Evolutionary conservation across 1,140 invertebrate species (phyloP).

Genomic region (Philaenus spumarius): DNA sequence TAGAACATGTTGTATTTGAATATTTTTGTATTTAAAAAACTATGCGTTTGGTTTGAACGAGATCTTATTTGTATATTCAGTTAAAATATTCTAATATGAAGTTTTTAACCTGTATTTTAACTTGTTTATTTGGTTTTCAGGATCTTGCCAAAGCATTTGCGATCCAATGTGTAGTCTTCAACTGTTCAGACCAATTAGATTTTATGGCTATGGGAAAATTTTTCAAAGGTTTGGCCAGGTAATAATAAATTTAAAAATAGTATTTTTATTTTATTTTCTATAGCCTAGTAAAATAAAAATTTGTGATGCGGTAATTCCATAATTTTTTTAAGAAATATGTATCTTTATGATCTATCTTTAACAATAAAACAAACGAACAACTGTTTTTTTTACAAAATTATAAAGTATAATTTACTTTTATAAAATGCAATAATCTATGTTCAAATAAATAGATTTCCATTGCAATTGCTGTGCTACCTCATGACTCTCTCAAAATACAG

Average conservation of each 20-base stretch:
- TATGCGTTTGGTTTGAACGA: too few relatives aligned
- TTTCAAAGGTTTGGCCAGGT: constrained; percentile 49
- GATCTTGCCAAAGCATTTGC: constrained; percentile 69
- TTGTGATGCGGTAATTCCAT: background rate
- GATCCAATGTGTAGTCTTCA: constrained; percentile 69
- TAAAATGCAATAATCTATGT: too few relatives aligned
- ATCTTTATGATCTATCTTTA: background rate
- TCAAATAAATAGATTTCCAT: too few relatives aligned
- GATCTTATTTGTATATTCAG: too few relatives aligned
- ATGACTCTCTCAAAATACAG: too few relatives aligned
- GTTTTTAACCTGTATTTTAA: too few relatives aligned
- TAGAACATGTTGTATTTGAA: too few relatives aligned
- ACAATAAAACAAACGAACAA: background rate
- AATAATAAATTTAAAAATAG: constrained; percentile 11
- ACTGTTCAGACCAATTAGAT: constrained; percentile 67
- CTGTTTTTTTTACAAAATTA: background rate
- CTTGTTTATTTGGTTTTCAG: constrained; percentile 5
- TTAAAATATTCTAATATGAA: too few relatives aligned
- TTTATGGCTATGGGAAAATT: constrained; percentile 65
- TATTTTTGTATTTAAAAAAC: too few relatives aligned
- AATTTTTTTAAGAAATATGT: too few relatives aligned
- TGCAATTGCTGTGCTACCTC: too few relatives aligned
- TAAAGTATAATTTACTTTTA: background rate
- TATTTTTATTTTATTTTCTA: background rate
- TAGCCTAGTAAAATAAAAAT: background rate